A percentile compares a stretch with the other conserved stretches of the same genome.
Conservation (phyloP, 1,140 invertebrate species). For the Drosophila kikkawai region DNA sequence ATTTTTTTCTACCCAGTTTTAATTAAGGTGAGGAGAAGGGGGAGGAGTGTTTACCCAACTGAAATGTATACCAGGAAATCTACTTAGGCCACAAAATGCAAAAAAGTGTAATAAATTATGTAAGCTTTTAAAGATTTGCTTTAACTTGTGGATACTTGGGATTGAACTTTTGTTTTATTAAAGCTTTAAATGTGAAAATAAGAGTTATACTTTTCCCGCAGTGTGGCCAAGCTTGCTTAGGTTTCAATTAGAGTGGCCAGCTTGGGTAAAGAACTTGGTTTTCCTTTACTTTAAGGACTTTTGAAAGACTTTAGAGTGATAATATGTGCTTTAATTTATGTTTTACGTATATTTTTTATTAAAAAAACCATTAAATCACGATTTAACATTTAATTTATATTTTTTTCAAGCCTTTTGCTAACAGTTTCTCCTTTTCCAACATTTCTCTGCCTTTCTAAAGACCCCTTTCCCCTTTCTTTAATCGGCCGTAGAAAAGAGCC, state of each 20-base stretch:
- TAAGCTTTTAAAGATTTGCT: conserved; percentile 3
- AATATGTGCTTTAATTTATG: neutral
- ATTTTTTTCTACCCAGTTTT: conserved; percentile 55
- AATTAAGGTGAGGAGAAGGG: conserved; percentile 48
- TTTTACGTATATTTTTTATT: neutral
- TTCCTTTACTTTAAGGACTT: neutral
- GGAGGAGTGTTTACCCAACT: neutral
- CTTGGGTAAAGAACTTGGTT: too few relatives aligned
- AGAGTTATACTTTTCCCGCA: neutral
- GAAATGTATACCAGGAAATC: conserved; percentile 15
- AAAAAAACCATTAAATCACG: neutral
- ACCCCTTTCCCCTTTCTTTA: neutral
- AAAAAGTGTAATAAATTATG: conserved; percentile 4
- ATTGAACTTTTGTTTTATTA: neutral
- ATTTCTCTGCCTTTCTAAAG: too few relatives aligned
- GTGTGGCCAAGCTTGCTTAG: neutral
- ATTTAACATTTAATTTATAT: neutral
- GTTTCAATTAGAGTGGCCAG: neutral
- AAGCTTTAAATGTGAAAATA: neutral
- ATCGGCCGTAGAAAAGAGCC: neutral
- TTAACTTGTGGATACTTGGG: neutral
- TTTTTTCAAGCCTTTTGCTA: neutral
- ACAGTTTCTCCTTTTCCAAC: neutral
- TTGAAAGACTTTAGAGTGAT: neutral
- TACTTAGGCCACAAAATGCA: conserved; percentile 10